phyloP scores from a whole-genome alignment of 2,888 invertebrate genomes.

The Sepiola atlantica region DNA sequence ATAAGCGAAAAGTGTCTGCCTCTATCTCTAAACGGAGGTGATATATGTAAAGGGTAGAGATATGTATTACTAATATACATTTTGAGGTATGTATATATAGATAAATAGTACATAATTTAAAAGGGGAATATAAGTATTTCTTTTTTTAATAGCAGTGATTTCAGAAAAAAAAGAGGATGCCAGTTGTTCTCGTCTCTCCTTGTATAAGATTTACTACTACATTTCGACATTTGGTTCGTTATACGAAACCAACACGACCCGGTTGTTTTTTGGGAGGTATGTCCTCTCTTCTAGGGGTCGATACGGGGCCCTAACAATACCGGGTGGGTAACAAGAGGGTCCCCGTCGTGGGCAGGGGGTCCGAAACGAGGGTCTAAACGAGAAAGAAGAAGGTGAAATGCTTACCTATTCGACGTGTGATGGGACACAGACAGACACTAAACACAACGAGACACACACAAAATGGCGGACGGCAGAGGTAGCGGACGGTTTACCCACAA shows the following conservation, averaged over 20 bases:
- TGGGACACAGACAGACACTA: conserved; percentile 46
- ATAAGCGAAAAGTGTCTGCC: background rate
- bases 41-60: background rate
- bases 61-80: background rate
- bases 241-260: background rate
- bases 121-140: background rate
- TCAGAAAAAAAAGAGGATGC: background rate
- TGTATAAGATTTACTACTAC: background rate
- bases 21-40: background rate
- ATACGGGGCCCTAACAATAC: background rate
- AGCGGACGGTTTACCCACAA: conserved; percentile 42
- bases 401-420: conserved; percentile 46
- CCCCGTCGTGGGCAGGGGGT: background rate
- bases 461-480: conserved; percentile 46
- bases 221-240: conserved; percentile 12
- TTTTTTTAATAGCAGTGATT: background rate
- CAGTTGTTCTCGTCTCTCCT: conserved; percentile 24
- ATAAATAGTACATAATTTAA: background rate
- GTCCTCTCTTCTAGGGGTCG: background rate
- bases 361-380: background rate
- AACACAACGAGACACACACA: conserved; percentile 46
- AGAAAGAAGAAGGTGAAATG: conserved; percentile 35
- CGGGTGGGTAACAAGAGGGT: background rate
- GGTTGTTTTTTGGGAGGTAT: background rate
- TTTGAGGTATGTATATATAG: background rate